Base-by-base conservation (phyloP, 2,888 invertebrate genomes). In the Himalopsyche kuldschensis region DNA sequence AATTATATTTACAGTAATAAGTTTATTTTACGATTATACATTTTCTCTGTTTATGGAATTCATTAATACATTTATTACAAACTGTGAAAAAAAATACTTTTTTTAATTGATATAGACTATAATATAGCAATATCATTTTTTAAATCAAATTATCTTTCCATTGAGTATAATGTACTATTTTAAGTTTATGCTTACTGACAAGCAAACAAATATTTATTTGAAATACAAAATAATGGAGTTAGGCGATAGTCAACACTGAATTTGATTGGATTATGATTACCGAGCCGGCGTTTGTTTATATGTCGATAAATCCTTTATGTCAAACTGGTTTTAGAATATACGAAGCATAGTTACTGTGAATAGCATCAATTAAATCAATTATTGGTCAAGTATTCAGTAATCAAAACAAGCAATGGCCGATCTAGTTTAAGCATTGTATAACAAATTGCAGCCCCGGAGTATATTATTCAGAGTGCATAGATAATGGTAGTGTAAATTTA, bases 301-400 rank as follows among this genome's bases (percentile, higher is more conserved):
- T 55, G 55, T 55, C n/a, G 55, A 55, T 55, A 55, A 55, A 55
- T 55, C 20, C 55, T 20, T 55, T 24, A 55, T 20, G 20, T 8
- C 24, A 55, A 55, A 55, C 55, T n/a, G 55, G 55, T 55, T 55
- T 55, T 20, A 20, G 55, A 41, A 41, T 55, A 55, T n/a, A 55
- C 20, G 20, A 24, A 24, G 55, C 55, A 20, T 4, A 55, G 55
- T 55, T 55, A 55, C 24, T 55, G 77, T 81, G 76, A 48, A 35
- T 35, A 47, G 55, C 81, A 48, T 24, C 81, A 77, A 76, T 55
- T 46, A 48, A 30, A 32, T 81, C 81, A 81, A 81, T 81, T 81
- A 81, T 81, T 47, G 76, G 35, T 55, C 77, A 48, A 55, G 47
- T 76, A 76, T 76, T 81, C 48, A 55, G 24, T 75, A 46, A 81